Evolutionary conservation across 2,113 vertebrate species (phyloP).

Genomic region (Rynchops niger): DNA sequence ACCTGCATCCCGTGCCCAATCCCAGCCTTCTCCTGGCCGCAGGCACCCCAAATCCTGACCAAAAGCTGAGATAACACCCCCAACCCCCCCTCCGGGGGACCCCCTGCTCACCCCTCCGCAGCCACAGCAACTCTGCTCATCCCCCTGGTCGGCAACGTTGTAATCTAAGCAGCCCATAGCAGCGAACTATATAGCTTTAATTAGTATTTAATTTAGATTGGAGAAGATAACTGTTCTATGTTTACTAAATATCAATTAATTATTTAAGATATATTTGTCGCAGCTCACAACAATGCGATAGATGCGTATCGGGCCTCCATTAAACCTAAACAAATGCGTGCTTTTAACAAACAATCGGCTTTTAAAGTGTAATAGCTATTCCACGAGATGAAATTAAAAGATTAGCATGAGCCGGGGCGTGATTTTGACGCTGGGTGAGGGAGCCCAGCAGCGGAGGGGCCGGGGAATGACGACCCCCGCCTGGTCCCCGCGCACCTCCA

Average conservation of each 20-base stretch:
- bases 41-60: neutral
- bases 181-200: neutral
- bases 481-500: neutral
- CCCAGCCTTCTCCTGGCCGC: neutral
- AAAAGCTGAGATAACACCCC: fast-evolving
- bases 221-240: neutral
- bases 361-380: neutral
- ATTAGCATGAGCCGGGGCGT: fast-evolving
- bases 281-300: neutral
- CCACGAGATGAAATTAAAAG: neutral
- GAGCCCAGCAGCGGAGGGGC: neutral
- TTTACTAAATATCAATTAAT: conserved; percentile 14
- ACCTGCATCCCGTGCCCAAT: neutral
- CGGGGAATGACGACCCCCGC: fast-evolving
- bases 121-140: neutral
- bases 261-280: neutral
- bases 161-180: neutral
- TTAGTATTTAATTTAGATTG: conserved; percentile 42
- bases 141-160: neutral
- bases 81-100: fast-evolving
- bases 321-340: neutral
- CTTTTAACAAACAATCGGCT: neutral
- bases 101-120: neutral
- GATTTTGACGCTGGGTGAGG: neutral
- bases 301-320: neutral